A percentile compares a stretch with the other conserved stretches of the same genome.
These are phyloP conservation scores for Guaruba guarouba DNA, from an alignment of 2,113 vertebrate species.

Conservation along the genomic window DNA sequence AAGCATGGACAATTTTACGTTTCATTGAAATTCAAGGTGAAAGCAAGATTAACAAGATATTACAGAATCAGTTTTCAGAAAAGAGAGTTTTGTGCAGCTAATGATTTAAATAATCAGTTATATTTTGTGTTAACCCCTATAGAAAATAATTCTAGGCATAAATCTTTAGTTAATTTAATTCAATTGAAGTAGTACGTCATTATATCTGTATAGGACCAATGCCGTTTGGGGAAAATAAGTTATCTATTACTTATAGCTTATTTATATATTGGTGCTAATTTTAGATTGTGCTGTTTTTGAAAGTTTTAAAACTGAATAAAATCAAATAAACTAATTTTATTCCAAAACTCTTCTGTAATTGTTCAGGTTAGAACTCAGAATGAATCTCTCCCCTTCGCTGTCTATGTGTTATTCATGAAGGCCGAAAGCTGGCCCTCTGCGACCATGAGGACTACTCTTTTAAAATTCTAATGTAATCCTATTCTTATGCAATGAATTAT, in stretches of 20 bases:
- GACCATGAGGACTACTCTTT: neutral
- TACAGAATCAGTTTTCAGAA: neutral
- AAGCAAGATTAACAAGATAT: neutral
- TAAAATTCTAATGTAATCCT: slow-evolving; percentile 36
- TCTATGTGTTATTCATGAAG: slow-evolving; percentile 21
- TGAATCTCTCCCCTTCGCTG: neutral
- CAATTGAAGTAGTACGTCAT: neutral
- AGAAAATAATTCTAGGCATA: neutral
- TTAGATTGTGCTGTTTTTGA: neutral
- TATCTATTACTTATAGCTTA: neutral
- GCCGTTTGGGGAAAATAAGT: neutral
- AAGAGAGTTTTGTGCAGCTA: neutral
- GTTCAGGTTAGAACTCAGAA: neutral
- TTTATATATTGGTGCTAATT: neutral
- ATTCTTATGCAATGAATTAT: slow-evolving; percentile 30
- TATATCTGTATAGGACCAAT: neutral
- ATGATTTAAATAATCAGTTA: neutral
- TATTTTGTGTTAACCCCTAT: neutral
- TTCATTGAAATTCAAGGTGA: neutral
- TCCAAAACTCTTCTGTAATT: neutral
- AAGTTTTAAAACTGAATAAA: neutral
- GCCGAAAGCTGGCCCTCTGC: slow-evolving; percentile 12
- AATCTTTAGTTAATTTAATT: neutral
- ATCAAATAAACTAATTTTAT: neutral
- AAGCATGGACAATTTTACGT: neutral